phyloP scores from a whole-genome alignment of 2,888 invertebrate genomes.

The Micropterix aruncella region DNA sequence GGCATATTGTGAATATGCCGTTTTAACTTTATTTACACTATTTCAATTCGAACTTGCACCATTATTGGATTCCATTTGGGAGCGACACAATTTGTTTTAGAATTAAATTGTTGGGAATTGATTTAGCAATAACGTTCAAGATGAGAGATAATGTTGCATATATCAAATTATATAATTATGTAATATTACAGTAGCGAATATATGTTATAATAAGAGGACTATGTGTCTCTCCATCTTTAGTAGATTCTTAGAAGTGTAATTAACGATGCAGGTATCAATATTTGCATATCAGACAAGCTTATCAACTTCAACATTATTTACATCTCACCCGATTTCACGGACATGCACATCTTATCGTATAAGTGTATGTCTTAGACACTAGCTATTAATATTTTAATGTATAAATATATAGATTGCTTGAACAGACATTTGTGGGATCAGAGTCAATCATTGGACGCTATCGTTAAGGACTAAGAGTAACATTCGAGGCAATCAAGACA shows the following conservation, averaged over 20 bases:
- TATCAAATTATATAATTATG: too few species aligned
- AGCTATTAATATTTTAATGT: neutral
- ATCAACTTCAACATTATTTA: neutral
- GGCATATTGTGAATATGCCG: too few species aligned
- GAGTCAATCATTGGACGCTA: neutral
- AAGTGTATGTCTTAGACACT: neutral
- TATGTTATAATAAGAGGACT: neutral
- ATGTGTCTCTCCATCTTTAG: neutral
- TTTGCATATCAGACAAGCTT: too few species aligned
- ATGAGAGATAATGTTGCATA: neutral
- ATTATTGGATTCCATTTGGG: too few species aligned
- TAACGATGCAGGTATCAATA: too few species aligned
- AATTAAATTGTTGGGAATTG: neutral
- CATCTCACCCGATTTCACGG: neutral
- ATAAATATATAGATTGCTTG: neutral
- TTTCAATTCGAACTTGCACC: too few species aligned
- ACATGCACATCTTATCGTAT: neutral
- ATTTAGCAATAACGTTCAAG: neutral
- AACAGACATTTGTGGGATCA: neutral
- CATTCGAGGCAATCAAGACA: conserved; percentile 10
- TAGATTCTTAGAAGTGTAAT: neutral
- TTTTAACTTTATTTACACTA: too few species aligned
- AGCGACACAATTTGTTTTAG: too few species aligned
- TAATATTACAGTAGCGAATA: neutral
- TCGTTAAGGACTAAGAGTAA: neutral